phyloP scores from a whole-genome alignment of 1,140 invertebrate genomes.

The Caenorhabditis remanei region DNA sequence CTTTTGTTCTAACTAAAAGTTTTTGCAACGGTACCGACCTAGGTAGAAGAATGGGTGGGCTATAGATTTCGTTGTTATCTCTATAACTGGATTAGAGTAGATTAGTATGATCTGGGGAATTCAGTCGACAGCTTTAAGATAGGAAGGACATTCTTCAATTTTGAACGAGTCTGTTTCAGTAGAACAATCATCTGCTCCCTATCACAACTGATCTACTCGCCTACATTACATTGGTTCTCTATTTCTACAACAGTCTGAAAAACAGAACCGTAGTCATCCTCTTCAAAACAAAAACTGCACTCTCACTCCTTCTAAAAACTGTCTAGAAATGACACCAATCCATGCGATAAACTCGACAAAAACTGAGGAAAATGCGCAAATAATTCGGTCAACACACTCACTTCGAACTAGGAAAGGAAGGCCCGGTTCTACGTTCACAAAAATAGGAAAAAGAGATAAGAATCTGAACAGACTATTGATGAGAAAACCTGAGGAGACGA shows the following conservation, averaged over 20 bases:
- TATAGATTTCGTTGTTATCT: no score
- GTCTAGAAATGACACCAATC: not conserved
- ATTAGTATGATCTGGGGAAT: no score
- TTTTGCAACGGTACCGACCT: not conserved
- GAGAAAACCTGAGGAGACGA: not conserved
- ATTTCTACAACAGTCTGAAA: no score
- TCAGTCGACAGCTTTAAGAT: no score
- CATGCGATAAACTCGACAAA: slow-evolving; percentile 3
- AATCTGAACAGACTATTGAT: not conserved
- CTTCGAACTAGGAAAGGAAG: not conserved
- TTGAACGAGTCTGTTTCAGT: no score
- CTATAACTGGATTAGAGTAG: no score
- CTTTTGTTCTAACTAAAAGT: not conserved
- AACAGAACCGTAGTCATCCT: not conserved
- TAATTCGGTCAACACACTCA: slow-evolving; percentile 13
- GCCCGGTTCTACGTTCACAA: slow-evolving; percentile 21
- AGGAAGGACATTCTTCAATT: no score
- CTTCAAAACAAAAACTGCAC: no score
- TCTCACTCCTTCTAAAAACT: not conserved
- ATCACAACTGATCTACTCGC: no score
- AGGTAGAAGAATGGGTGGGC: not conserved
- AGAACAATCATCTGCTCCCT: no score
- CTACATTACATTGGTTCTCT: no score
- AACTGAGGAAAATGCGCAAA: slow-evolving; percentile 28
- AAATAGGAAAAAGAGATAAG: not conserved